Percentiles rank a stretch among this genome's conserved stretches.
phyloP scores from a whole-genome alignment of 2,113 vertebrate genomes.

The Nannobrachium achirus region DNA sequence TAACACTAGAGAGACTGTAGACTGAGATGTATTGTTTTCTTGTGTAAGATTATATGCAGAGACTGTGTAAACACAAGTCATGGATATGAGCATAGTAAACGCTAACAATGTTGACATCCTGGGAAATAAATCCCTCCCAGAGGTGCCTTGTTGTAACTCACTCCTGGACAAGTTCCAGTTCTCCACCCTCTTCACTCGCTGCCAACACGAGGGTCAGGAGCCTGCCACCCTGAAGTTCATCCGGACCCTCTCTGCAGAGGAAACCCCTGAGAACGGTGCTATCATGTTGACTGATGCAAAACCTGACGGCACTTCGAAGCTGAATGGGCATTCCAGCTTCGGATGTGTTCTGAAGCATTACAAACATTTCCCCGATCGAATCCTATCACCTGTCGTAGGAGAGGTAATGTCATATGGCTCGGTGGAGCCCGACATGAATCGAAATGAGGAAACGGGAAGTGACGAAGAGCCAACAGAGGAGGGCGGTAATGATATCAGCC shows the following conservation, averaged over 20 bases:
- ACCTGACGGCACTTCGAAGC: conserved; percentile 18
- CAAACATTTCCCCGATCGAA: conserved; percentile 6
- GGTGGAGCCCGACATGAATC: conserved; percentile 69
- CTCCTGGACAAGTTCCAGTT: conserved; percentile 78
- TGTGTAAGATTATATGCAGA: not conserved
- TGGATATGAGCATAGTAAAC: conserved; percentile 38
- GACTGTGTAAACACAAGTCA: conserved; percentile 8
- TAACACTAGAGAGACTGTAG: not conserved
- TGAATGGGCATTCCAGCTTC: conserved; percentile 19
- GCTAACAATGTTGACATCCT: conserved; percentile 37
- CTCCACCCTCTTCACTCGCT: conserved; percentile 70
- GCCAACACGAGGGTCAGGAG: conserved; percentile 61
- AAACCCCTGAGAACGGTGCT: conserved; percentile 14
- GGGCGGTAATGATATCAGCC: conserved; percentile 24
- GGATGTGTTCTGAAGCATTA: conserved; percentile 7
- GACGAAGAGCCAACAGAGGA: conserved; percentile 75
- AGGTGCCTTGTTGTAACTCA: conserved; percentile 39
- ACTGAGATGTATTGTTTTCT: conserved; percentile 1
- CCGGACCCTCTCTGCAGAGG: conserved; percentile 53
- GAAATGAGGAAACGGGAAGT: conserved; percentile 73
- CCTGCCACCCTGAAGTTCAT: conserved; percentile 80
- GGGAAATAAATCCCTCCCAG: conserved; percentile 9
- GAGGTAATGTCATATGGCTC: conserved; percentile 27
- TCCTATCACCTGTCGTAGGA: conserved; percentile 11
- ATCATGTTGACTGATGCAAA: conserved; percentile 16